phyloP scores from a whole-genome alignment of 2,113 vertebrate genomes.

The Montifringilla adamsi region DNA sequence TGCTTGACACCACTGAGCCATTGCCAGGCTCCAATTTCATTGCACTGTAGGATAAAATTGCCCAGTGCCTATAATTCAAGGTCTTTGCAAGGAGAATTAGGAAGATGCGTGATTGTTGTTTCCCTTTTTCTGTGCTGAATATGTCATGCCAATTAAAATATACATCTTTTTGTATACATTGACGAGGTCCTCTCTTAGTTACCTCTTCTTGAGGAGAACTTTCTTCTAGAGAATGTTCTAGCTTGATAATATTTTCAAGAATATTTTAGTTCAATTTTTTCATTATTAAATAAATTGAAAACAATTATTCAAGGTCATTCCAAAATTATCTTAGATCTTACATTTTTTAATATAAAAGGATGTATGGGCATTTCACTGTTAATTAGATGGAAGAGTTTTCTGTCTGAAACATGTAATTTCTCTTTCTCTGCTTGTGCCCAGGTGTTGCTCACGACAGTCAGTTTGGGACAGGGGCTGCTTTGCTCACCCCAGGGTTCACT shows the following conservation, averaged over 20 bases:
- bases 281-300: background rate
- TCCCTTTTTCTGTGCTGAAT: background rate
- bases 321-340: background rate
- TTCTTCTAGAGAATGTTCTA: background rate
- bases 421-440: background rate
- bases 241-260: background rate
- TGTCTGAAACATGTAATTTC: background rate
- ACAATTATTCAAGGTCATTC: background rate
- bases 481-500: background rate
- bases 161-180: background rate
- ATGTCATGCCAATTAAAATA: background rate
- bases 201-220: background rate
- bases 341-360: background rate
- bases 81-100: background rate
- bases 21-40: background rate
- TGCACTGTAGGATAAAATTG: background rate
- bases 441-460: background rate
- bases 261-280: background rate
- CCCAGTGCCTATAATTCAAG: background rate
- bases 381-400: background rate
- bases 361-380: background rate
- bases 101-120: background rate
- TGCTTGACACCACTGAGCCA: background rate
- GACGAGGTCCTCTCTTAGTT: background rate
- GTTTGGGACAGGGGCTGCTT: accelerated